Percentiles rank a stretch among this genome's conserved stretches.
Conservation (phyloP, 1,140 invertebrate genomes). For the Micrasema minimum region DNA sequence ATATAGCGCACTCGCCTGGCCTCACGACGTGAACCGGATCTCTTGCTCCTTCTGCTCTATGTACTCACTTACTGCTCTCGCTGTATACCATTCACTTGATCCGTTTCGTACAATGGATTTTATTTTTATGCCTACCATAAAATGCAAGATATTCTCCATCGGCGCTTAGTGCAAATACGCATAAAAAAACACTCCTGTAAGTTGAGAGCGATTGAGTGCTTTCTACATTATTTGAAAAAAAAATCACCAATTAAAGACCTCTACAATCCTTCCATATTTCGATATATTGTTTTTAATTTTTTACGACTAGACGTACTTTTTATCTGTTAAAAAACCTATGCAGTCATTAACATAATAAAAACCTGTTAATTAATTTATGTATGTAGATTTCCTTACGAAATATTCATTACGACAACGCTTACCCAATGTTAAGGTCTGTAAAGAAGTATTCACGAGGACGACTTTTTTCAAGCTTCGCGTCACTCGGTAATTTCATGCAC, state of each 20-base stretch:
- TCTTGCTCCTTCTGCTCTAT: slow-evolving; percentile 17
- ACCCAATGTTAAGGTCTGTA: neutral
- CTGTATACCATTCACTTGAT: slow-evolving; percentile 25
- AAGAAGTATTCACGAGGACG: neutral
- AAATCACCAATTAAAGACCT: no score
- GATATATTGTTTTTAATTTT: no score
- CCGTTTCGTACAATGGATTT: neutral
- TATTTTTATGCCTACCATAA: slow-evolving; percentile 24
- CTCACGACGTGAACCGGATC: slow-evolving; percentile 37
- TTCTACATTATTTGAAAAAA: no score
- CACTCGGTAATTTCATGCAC: neutral
- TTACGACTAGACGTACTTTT: no score
- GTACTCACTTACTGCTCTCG: slow-evolving; percentile 2
- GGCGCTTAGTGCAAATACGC: neutral
- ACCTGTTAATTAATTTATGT: no score
- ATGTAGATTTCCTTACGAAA: neutral
- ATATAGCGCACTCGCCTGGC: slow-evolving; percentile 1
- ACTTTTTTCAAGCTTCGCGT: neutral
- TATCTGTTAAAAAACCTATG: no score
- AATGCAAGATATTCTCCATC: neutral
- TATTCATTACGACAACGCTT: neutral
- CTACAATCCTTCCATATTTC: no score
- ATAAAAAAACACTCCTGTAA: no score
- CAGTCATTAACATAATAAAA: no score
- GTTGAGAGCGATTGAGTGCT: no score